phyloP scores from a whole-genome alignment of 2,113 vertebrate species.

The Speoplatyrhinus poulsoni region DNA sequence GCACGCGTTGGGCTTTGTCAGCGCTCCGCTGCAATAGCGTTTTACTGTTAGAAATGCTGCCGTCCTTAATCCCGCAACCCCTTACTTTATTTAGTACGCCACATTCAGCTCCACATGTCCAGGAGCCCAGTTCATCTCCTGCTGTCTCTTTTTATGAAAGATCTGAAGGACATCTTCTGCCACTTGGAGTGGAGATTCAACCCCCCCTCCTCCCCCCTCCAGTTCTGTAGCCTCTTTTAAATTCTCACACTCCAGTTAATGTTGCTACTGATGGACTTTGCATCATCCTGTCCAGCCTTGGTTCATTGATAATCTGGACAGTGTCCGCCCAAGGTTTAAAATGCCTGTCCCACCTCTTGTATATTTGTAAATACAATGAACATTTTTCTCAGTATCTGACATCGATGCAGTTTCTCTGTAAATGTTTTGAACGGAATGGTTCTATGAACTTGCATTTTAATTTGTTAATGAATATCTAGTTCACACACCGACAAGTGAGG shows the following conservation, averaged over 20 bases:
- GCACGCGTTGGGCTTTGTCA: not conserved
- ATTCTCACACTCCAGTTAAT: constrained; percentile 11
- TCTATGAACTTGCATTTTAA: constrained; percentile 35
- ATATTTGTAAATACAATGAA: constrained; percentile 80
- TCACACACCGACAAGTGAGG: constrained; percentile 3
- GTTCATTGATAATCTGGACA: constrained; percentile 4
- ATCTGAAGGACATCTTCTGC: too few species aligned
- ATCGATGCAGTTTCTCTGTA: constrained; percentile 56
- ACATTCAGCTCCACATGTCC: not conserved
- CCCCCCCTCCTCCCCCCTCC: not conserved
- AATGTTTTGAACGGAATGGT: constrained; percentile 1
- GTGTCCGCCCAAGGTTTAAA: constrained; percentile 14
- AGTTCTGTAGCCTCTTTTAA: not conserved
- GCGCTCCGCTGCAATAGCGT: constrained; percentile 10
- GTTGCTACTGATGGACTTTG: not conserved
- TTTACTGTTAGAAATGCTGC: not conserved
- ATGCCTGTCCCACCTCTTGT: constrained; percentile 47
- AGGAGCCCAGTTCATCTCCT: not conserved
- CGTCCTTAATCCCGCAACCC: not conserved
- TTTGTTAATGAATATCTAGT: constrained; percentile 28
- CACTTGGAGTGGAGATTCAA: too few species aligned
- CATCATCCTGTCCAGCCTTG: not conserved
- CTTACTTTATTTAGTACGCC: not conserved
- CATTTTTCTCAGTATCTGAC: constrained; percentile 48
- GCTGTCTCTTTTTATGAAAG: too few species aligned